Evolutionary conservation across 2,888 invertebrate species (phyloP).

Genomic region (Strigamia maritima): DNA sequence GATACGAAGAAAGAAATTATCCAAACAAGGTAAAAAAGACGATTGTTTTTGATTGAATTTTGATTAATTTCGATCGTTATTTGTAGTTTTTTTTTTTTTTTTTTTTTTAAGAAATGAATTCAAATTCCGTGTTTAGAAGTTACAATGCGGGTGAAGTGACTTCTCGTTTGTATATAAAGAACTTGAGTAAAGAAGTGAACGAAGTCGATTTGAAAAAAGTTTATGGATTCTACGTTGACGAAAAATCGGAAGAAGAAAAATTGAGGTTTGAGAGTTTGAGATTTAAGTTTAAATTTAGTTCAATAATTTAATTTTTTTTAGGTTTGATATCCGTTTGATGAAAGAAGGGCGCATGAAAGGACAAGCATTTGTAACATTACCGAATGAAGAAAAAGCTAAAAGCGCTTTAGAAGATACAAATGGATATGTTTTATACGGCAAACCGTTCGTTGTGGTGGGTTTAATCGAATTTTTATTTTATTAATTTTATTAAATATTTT

Average conservation of each 20-base stretch:
- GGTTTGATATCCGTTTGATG: slow-evolving; percentile 75
- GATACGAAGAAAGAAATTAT: slow-evolving; percentile 66
- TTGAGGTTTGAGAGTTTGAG: slow-evolving; percentile 47
- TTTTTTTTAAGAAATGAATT: slow-evolving; percentile 60
- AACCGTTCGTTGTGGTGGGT: slow-evolving; percentile 75
- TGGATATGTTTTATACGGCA: slow-evolving; percentile 78
- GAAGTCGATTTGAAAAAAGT: slow-evolving; percentile 71
- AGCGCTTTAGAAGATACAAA: slow-evolving; percentile 78
- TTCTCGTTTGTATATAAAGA: slow-evolving; percentile 86
- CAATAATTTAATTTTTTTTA: slow-evolving; percentile 44
- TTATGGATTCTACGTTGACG: slow-evolving; percentile 65
- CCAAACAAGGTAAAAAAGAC: slow-evolving; percentile 57
- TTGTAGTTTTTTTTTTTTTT: slow-evolving; percentile 34
- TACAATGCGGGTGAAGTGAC: slow-evolving; percentile 78
- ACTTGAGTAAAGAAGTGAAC: slow-evolving; percentile 76
- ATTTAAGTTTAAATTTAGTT: not conserved
- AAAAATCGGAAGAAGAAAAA: slow-evolving; percentile 53
- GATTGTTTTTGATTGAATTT: not conserved
- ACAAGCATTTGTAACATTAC: slow-evolving; percentile 86
- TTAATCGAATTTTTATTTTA: not conserved
- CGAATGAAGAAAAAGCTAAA: slow-evolving; percentile 66
- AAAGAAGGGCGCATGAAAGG: slow-evolving; percentile 95
- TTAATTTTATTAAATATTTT: not conserved
- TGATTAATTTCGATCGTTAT: slow-evolving; percentile 17
- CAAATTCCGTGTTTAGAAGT: slow-evolving; percentile 77